Conservation (phyloP, 2,797 vertebrate species). For the Lemur catta region DNA sequence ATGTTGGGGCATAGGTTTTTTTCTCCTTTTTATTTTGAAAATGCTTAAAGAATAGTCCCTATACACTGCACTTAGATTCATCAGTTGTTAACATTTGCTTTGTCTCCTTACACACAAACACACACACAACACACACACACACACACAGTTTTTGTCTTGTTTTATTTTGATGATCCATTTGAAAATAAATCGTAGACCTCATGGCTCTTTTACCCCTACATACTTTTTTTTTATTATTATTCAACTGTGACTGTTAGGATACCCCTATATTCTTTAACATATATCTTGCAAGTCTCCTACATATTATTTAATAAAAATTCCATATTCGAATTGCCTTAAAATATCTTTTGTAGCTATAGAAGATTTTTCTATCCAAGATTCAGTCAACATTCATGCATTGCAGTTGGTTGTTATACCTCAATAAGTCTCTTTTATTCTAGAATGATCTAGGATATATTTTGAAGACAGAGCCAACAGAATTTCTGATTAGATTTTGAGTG, state of each 20-base stretch:
- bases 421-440: not conserved
- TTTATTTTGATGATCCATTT: not conserved
- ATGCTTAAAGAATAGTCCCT: not conserved
- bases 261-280: not conserved
- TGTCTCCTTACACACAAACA: not conserved
- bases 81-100: not conserved
- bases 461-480: not conserved
- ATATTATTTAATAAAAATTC: not conserved
- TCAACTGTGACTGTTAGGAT: not conserved
- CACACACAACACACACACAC: not conserved
- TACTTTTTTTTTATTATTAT: not conserved
- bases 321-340: not conserved
- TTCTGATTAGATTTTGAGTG: not conserved
- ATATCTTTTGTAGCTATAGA: not conserved
- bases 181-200: not conserved
- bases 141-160: not conserved
- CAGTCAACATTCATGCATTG: not conserved
- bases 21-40: slow-evolving; percentile 21
- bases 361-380: not conserved
- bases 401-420: not conserved
- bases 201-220: not conserved
- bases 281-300: not conserved
- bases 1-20: not conserved
- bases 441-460: not conserved
- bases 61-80: not conserved